These are phyloP conservation scores for Brachionus calyciflorus DNA, from an alignment of 1,140 invertebrate species.

Conservation along the genomic window DNA sequence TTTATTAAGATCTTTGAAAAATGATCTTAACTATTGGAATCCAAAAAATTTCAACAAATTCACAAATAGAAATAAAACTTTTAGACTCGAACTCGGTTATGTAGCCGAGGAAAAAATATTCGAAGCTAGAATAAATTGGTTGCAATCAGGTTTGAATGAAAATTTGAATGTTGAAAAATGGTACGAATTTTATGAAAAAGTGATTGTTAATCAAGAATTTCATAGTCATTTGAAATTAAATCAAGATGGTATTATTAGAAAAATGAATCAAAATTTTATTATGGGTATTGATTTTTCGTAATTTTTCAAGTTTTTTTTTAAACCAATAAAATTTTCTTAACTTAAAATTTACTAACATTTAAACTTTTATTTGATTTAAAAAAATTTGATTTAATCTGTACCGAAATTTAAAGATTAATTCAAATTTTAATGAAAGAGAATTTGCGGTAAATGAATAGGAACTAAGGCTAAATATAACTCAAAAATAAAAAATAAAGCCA, in stretches of 20 bases:
- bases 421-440: too few species aligned
- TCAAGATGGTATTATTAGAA: not conserved
- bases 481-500: too few species aligned
- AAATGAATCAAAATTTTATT: slow-evolving; percentile 5
- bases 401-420: too few species aligned
- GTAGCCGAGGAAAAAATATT: not conserved
- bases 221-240: not conserved
- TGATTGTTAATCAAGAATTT: not conserved
- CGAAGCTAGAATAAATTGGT: not conserved
- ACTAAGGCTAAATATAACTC: too few species aligned
- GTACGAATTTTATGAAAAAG: not conserved
- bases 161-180: not conserved
- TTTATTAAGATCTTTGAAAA: not conserved
- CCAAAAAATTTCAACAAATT: not conserved
- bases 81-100: not conserved
- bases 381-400: too few species aligned
- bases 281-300: slow-evolving; percentile 12
- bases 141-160: slow-evolving; percentile 6
- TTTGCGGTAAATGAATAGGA: too few species aligned
- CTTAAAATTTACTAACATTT: too few species aligned
- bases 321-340: too few species aligned
- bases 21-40: slow-evolving; percentile 13
- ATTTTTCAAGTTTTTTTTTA: too few species aligned
- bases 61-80: not conserved
- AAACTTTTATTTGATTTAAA: too few species aligned